Evolutionary conservation across 2,113 vertebrate genomes (phyloP).

Genomic region (Beaufortia kweichowensis): DNA sequence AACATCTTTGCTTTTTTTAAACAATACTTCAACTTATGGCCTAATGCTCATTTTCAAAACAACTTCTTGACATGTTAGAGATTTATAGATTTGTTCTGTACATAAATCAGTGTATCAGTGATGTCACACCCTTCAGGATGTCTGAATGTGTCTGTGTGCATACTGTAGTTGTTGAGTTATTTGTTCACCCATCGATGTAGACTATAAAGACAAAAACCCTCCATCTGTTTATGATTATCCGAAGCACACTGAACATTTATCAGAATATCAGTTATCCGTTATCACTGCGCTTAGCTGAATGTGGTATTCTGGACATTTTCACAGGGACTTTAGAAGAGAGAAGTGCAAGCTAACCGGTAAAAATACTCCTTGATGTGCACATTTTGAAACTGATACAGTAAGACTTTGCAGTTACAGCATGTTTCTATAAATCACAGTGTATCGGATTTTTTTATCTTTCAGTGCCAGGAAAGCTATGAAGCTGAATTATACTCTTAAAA

Average conservation of each 20-base stretch:
- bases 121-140: too few relatives aligned
- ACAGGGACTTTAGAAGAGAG: too few relatives aligned
- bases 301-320: too few relatives aligned
- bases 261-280: not conserved
- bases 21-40: too few relatives aligned
- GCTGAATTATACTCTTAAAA: slow-evolving; percentile 36
- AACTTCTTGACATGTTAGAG: too few relatives aligned
- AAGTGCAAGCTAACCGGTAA: not conserved
- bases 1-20: too few relatives aligned
- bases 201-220: not conserved
- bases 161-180: not conserved
- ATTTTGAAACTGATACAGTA: not conserved
- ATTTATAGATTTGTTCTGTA: too few relatives aligned
- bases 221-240: not conserved
- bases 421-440: slow-evolving; percentile 29
- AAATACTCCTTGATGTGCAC: not conserved
- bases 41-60: too few relatives aligned
- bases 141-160: too few relatives aligned
- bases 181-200: not conserved
- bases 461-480: slow-evolving; percentile 28
- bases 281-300: not conserved
- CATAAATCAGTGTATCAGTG: too few relatives aligned
- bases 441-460: slow-evolving; percentile 20
- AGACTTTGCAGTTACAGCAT: not conserved
- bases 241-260: not conserved